A percentile compares a stretch with the other conserved stretches of the same genome.
phyloP scores from a whole-genome alignment of 1,140 invertebrate genomes.

The Mya arenaria region DNA sequence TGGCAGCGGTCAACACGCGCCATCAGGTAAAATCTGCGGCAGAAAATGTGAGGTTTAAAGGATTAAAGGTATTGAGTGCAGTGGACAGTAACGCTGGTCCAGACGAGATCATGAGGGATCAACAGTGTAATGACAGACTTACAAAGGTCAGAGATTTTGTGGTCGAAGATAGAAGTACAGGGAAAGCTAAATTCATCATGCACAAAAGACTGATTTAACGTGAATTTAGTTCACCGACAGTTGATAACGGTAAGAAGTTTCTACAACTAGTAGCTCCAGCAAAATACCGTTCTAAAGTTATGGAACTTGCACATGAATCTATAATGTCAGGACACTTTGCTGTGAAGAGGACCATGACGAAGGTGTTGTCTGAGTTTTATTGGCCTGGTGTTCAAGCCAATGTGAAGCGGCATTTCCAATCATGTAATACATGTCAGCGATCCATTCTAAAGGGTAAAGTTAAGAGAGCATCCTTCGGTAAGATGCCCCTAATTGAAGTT shows the following conservation, averaged over 20 bases:
- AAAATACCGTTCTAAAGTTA: conserved; percentile 15
- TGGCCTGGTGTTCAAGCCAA: conserved; percentile 57
- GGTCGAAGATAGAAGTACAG: neutral
- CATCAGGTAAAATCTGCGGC: neutral
- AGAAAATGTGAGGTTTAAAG: neutral
- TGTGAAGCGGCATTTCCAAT: conserved; percentile 51
- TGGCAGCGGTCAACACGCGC: neutral
- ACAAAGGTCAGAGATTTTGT: neutral
- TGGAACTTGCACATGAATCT: conserved; percentile 57
- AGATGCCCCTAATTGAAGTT: conserved; percentile 51
- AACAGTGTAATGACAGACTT: neutral
- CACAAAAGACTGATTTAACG: neutral
- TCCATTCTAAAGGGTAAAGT: conserved; percentile 54
- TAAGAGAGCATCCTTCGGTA: conserved; percentile 44
- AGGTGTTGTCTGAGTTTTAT: conserved; percentile 55
- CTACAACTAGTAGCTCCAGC: conserved; percentile 22
- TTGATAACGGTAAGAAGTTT: neutral
- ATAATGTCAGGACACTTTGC: conserved; percentile 56
- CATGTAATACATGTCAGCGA: conserved; percentile 60
- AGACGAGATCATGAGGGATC: neutral
- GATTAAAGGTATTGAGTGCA: neutral
- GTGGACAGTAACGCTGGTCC: neutral
- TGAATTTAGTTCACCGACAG: conserved; percentile 1
- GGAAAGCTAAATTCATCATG: neutral
- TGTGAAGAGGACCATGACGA: conserved; percentile 26